Evolutionary conservation across 2,888 invertebrate genomes (phyloP), one percentile per base, ranked within the genome.

Genomic region (Dilophus febrilis): DNA sequence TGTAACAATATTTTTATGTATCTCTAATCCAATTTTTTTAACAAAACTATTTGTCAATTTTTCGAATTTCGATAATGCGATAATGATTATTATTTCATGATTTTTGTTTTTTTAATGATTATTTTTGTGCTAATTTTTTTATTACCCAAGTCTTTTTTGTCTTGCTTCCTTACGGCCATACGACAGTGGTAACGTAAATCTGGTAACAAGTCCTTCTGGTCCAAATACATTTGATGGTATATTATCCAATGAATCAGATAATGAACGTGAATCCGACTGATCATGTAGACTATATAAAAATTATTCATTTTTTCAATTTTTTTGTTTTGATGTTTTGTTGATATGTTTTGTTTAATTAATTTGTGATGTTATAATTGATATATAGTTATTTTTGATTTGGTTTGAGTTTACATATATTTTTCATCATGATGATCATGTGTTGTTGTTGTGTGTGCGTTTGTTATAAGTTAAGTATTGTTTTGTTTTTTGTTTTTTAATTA

Each of bases 61-160:
- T n/a, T n/a, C n/a, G n/a, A n/a, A n/a, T n/a, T n/a, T n/a, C n/a
- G n/a, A n/a, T n/a, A 35, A 17, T 19, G 14, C 18, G 22, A 13
- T 35, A 13, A 18, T 26, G 11, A 17, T 16, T 33, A 11, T 33
- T 11, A 13, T 5, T 33, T 33, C 17, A 14, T 38, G 41, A 42
- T 13, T 43, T 38, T 33, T 45, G 45, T 45, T 44, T 29, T 45
- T 35, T 32, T 26, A 27, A 38, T 37, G 37, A 32, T 42, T 33
- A 31, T 41, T 19, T 42, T 40, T 45, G 39, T 12, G 10, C 12
- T 19, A 16, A 26, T 37, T 45, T 44, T 34, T 45, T 31, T 28
- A 67, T 71, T 75, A 82, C 82, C 81, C 81, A 72, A 78, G 79
- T 66, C 81, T 72, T 66, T 81, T 82, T 66, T 81, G 81, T 59